Conservation (phyloP, 2,797 vertebrate species). For the Enteromius afrohamiltoni region DNA sequence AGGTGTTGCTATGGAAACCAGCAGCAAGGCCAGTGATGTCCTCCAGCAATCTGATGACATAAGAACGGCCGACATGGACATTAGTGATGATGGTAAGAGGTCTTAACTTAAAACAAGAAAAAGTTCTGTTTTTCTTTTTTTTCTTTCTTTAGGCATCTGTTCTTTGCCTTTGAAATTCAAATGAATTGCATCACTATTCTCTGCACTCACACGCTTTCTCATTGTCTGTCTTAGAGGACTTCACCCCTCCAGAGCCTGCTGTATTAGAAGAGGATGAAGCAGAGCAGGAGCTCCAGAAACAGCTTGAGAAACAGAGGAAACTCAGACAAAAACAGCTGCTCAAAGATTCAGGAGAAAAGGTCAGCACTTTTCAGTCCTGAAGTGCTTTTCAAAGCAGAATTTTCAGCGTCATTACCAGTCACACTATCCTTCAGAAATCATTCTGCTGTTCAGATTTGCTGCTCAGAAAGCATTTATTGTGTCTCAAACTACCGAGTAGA, state of each 20-base stretch:
- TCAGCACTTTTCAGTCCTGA: slow-evolving; percentile 46
- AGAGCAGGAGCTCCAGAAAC: slow-evolving; percentile 90
- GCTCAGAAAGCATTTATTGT: too few relatives aligned
- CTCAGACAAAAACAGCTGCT: slow-evolving; percentile 83
- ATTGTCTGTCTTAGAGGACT: slow-evolving; percentile 66
- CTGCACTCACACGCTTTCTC: neutral
- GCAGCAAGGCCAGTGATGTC: neutral
- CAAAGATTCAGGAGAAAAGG: slow-evolving; percentile 86
- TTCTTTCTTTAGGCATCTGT: neutral
- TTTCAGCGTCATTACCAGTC: too few relatives aligned
- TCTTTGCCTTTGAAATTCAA: slow-evolving; percentile 13
- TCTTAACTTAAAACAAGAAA: neutral
- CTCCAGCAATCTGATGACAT: slow-evolving; percentile 81
- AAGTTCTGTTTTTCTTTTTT: neutral
- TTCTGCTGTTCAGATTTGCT: too few relatives aligned
- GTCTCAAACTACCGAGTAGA: too few relatives aligned
- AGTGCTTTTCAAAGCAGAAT: neutral
- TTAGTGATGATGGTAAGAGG: slow-evolving; percentile 83
- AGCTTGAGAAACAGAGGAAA: slow-evolving; percentile 89
- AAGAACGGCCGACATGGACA: slow-evolving; percentile 89
- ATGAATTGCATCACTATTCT: neutral
- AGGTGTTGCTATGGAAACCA: slow-evolving; percentile 38
- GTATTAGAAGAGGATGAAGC: slow-evolving; percentile 89
- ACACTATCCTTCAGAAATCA: too few relatives aligned
- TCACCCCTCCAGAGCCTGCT: slow-evolving; percentile 61